These are phyloP conservation scores for Linepithema humile DNA, from an alignment of 1,140 invertebrate genomes.

Conservation along the genomic window DNA sequence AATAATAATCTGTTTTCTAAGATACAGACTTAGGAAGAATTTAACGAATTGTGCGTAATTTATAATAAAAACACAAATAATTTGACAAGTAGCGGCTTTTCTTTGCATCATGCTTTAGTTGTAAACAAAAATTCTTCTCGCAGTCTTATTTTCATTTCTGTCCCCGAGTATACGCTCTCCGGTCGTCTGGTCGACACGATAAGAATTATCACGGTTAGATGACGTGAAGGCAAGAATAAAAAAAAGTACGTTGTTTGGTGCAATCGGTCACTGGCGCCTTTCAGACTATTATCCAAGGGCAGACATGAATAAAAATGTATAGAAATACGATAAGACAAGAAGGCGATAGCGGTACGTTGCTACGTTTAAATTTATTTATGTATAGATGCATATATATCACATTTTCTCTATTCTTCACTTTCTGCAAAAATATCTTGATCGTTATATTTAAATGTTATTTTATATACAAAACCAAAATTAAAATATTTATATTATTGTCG, in stretches of 20 bases:
- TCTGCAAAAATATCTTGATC: neutral
- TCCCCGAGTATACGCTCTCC: neutral
- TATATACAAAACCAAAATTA: no score
- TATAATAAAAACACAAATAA: neutral
- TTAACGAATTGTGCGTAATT: neutral
- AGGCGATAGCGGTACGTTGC: neutral
- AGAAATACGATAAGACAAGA: constrained; percentile 1
- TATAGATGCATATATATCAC: no score
- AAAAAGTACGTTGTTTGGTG: constrained; percentile 40
- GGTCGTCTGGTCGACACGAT: constrained; percentile 8
- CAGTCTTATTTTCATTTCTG: neutral
- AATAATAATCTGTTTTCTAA: neutral
- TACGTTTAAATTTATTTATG: neutral
- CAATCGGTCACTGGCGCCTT: constrained; percentile 5
- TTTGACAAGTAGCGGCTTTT: neutral
- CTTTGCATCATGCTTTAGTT: neutral
- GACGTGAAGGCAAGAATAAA: constrained; percentile 36
- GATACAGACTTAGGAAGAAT: neutral
- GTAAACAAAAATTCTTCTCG: neutral
- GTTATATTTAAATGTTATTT: neutral
- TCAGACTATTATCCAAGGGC: neutral
- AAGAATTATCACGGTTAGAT: constrained; percentile 49
- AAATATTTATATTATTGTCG: no score
- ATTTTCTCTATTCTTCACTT: neutral
- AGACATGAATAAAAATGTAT: neutral